Base-by-base conservation (phyloP, 2,888 invertebrate species). In the Drosophila austrosaltans region DNA sequence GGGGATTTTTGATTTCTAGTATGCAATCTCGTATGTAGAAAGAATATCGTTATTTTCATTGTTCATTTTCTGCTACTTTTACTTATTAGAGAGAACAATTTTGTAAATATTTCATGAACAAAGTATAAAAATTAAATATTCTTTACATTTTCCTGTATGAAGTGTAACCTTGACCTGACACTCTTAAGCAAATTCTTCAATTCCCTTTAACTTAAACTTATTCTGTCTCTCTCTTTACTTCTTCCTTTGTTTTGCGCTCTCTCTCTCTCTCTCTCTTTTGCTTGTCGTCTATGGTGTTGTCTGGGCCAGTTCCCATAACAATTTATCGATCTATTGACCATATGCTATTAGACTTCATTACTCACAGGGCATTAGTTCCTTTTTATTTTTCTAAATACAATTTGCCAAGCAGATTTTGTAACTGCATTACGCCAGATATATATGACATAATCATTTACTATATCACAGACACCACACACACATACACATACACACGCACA, bases 351-450 rank as follows among this genome's bases (percentile, higher is more conserved):
- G 8, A 42, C 40, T 57, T 39, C 22, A 57, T 39, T 22, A 39
- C 57, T 30, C 54, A 7, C 54, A 54, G 28, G 48, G 48, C 48
- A 25, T 32, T 63, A 72, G 53, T 72, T 59, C 72, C 72, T 66
- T 72, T 72, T 66, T 57, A 76, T 25, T 56, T 32, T 56, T 56
- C 56, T 56, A 36, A 56, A 59, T 39, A 28, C 59, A 71, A 60
- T 63, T 70, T 58, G 40, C 60, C 70, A 82, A 84, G 82, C 73
- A 71, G 84, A 79, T 82, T 81, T 84, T 84, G 87, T 72, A 73
- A 73, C 77, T 76, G 67, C 76, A 74, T 72, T 72, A 72, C 72
- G 74, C 40, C 40, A 40, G 39, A 16, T 25, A 48, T 32, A 58
- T 65, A 63, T 78, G 81, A 80, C 78, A 79, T 75, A 80, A 80